Percentiles rank a stretch among this genome's conserved stretches.
Evolutionary conservation across 1,140 invertebrate genomes (phyloP).

Genomic region (Branchinecta lynchi): DNA sequence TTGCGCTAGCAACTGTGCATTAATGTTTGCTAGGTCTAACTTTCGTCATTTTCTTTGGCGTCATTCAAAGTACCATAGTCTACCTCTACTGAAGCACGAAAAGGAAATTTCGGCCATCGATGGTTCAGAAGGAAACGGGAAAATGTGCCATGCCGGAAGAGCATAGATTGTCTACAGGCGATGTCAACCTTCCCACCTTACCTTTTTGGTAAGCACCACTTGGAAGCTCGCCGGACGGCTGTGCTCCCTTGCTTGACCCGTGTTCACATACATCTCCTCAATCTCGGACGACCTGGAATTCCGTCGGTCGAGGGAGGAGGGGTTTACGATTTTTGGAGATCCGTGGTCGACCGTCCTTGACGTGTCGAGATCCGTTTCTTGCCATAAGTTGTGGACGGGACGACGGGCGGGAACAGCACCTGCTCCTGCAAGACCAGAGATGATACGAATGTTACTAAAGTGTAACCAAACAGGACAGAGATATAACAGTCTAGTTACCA

Average conservation of each 20-base stretch:
- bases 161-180: not conserved
- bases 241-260: conserved; percentile 23
- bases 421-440: conserved; percentile 23
- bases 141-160: no score
- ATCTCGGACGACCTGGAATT: not conserved
- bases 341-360: conserved; percentile 48
- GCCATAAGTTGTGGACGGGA: conserved; percentile 42
- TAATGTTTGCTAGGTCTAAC: no score
- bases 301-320: conserved; percentile 1
- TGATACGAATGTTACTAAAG: no score
- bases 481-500: no score
- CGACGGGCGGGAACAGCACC: conserved; percentile 29
- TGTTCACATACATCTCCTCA: conserved; percentile 32
- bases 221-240: conserved; percentile 16
- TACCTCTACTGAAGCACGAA: no score
- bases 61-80: no score
- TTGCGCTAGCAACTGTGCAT: no score
- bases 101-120: no score
- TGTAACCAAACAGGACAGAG: no score
- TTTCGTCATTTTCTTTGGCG: no score
- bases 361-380: conserved; percentile 77
- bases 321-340: not conserved
- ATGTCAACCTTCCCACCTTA: not conserved
- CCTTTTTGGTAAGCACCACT: conserved; percentile 4
- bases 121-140: no score